These are phyloP conservation scores for Gopherus flavomarginatus DNA, from an alignment of 2,113 vertebrate species.

Conservation along the genomic window DNA sequence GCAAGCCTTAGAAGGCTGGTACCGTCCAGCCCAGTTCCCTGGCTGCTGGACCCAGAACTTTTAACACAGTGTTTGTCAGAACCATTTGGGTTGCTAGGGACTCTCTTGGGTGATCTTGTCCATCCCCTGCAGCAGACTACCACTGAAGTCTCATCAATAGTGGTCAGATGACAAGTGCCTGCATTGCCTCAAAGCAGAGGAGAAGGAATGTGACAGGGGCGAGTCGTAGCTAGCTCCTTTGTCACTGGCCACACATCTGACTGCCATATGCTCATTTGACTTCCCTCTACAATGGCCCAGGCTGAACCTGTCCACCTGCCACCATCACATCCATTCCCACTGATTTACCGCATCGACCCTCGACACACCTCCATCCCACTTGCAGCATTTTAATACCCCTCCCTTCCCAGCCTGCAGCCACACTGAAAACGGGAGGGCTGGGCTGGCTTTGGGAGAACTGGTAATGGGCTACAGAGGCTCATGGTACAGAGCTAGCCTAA, in stretches of 20 bases:
- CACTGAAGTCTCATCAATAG: background rate
- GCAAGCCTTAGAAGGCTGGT: background rate
- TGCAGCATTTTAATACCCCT: background rate
- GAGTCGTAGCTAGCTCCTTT: background rate
- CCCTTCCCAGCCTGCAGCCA: background rate
- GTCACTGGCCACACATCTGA: background rate
- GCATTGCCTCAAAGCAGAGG: background rate
- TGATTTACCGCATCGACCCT: rapidly evolving
- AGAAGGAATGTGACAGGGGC: background rate
- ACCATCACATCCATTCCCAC: background rate
- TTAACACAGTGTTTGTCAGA: background rate
- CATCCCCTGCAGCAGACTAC: rapidly evolving
- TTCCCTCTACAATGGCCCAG: background rate
- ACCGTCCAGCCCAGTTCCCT: background rate
- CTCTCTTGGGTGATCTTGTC: rapidly evolving
- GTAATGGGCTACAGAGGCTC: background rate
- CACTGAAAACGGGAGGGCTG: background rate
- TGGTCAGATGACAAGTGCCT: background rate
- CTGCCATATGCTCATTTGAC: background rate
- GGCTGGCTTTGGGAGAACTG: background rate
- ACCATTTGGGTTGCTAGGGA: background rate
- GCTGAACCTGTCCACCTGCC: background rate
- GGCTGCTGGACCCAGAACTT: background rate
- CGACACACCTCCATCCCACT: background rate
- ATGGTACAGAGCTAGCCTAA: background rate